Base-by-base conservation (phyloP, 2,797 vertebrate genomes). In the Myotis planiceps region DNA sequence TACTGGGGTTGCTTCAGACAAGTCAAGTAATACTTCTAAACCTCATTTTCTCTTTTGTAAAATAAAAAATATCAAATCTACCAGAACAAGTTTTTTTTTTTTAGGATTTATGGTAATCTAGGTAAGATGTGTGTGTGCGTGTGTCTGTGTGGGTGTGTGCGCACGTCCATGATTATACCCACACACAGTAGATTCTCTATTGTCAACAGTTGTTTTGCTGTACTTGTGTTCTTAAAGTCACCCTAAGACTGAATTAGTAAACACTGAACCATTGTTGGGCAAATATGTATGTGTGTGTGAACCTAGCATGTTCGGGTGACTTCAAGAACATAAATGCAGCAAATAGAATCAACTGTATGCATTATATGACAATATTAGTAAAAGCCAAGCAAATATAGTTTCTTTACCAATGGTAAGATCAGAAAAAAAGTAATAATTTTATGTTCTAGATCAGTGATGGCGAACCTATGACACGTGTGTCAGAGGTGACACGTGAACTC, bases 371-470 rank as follows among this genome's bases (percentile, higher is more conserved):
- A 92, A 76, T 51, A 94, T 45, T 63, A 92, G 71, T n/a, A 96
- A 96, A 90, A 94, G 34, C 37, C 34, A 95, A 96, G 29, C 27
- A 92, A 87, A 34, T 72, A 58, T 9, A 88, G 14, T 74, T 51
- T 80, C 81, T 88, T 92, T 85, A 81, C 45, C n/a, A 80, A 76
- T 32, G 34, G 23, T 86, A n/a, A 94, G 16, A 83, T 74, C 5
- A 72, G 19, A 68, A 96, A 65, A 65, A 51, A 76, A n/a, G 12
- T 72, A 42, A 90, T 39, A 16, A 87, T 34, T 83, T 84, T 78
- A 78, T 83, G 45, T 74, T 89, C 39, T 49, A 94, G 16, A 88
- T 42, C 42, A 42, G 42, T 42, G 42, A 42, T 42, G 42, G 42
- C 42, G 10, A 42, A 42, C 9, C 42, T 42, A 9, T 42, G 42